Conservation (phyloP, 2,888 invertebrate species). For the Steromphala cineraria region DNA sequence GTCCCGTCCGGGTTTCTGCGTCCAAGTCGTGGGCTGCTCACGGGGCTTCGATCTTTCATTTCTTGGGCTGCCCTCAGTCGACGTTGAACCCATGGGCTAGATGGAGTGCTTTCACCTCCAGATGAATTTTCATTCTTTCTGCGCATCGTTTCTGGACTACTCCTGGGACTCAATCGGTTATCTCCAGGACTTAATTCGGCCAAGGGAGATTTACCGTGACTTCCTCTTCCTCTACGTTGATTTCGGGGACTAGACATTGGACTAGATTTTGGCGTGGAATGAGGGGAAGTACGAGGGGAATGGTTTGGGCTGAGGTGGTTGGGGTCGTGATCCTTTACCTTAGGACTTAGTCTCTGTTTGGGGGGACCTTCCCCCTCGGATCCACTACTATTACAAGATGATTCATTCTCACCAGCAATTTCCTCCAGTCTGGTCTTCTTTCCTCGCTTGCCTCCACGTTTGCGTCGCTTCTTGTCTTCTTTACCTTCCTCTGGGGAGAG, state of each 20-base stretch:
- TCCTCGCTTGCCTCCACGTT: slow-evolving; percentile 50
- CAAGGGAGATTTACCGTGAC: slow-evolving; percentile 65
- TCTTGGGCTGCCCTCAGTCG: slow-evolving; percentile 76
- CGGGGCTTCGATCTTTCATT: slow-evolving; percentile 51
- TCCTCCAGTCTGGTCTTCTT: slow-evolving; percentile 65
- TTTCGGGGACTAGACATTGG: slow-evolving; percentile 63
- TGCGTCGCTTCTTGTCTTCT: slow-evolving; percentile 60
- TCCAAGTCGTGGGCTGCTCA: slow-evolving; percentile 60
- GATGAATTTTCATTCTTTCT: slow-evolving; percentile 76
- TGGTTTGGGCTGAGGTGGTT: slow-evolving; percentile 55
- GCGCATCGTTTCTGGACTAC: slow-evolving; percentile 66
- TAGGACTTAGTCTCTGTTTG: neutral
- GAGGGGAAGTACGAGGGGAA: slow-evolving; percentile 51
- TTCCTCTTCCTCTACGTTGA: slow-evolving; percentile 49
- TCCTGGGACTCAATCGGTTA: slow-evolving; percentile 66
- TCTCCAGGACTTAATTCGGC: slow-evolving; percentile 54
- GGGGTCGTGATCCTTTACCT: slow-evolving; percentile 33
- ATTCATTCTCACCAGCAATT: slow-evolving; percentile 57
- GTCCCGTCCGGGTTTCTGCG: slow-evolving; percentile 54
- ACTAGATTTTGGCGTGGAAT: slow-evolving; percentile 64
- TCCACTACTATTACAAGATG: slow-evolving; percentile 70
- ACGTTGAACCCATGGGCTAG: slow-evolving; percentile 76
- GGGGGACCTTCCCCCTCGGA: slow-evolving; percentile 65
- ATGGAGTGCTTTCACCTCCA: slow-evolving; percentile 75
- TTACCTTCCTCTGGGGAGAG: slow-evolving; percentile 53